Base-by-base conservation (phyloP, 23 tunicate species). In the Corella eumyota region DNA sequence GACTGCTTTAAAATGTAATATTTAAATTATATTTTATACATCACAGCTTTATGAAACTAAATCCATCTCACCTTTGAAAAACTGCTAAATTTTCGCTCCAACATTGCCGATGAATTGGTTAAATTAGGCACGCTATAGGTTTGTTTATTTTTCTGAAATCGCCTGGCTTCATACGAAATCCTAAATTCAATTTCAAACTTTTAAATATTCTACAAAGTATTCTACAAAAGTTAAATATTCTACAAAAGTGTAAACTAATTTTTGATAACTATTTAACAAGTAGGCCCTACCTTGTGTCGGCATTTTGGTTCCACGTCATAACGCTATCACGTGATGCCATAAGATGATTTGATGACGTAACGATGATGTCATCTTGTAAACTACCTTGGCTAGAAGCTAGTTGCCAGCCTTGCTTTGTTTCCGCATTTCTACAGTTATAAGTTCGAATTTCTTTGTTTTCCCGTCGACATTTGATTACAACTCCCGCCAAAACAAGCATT, bases 401-500 rank as follows among this genome's bases (percentile, higher is more conserved):
- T 34, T 65, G 35, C 62, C 58, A 45, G 3, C 63, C 71, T 64
- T 65, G 38, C 26, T 56, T 66, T 5, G 71, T 27, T 45, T 76
- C 83, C 1, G 73, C 73, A 36, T 30, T 51, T 49, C 75, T 65
- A 50, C 85, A 77, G 50, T 68, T 61, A 56, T 77, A 77, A 0
- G 75, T 68, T 9, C 85, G 85, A 60, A 67, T 77, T 58, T 77
- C 85, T 68, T 84, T 75, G 45, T 69, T 84, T 21, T 75, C 78
- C 55, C 62, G 69, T 32, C 61, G 69, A 68, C 94, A 75, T 44
- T 51, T 54, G 34, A 75, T 35, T 1, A 76, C 73, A 26, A 84
- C 63, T 6, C 70, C 62, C 1, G 76, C 66, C 22, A 84, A 61
- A 30, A 84, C 58, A 31, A 75, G 45, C 20, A 69, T 54, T 34